phyloP scores from a whole-genome alignment of 1,140 invertebrate species.

The Diplogasteroides magnus region DNA sequence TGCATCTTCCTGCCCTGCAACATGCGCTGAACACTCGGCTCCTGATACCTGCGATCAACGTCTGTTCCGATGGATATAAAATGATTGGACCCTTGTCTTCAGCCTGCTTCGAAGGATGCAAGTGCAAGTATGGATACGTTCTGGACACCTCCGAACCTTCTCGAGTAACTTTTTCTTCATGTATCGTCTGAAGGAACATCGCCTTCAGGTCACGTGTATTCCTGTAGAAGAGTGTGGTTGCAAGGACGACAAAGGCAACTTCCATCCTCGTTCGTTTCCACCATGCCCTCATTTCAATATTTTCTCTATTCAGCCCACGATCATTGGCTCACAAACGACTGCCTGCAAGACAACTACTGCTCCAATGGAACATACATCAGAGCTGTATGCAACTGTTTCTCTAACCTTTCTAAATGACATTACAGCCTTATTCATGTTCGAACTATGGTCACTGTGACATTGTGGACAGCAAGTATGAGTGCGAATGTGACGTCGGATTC shows the following conservation, averaged over 20 bases:
- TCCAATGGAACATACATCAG: conserved; percentile 26
- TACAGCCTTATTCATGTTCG: not conserved
- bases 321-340: conserved; percentile 29
- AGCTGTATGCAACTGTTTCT: conserved; percentile 5
- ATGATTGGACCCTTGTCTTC: too few species aligned
- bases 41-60: too few species aligned
- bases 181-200: too few species aligned
- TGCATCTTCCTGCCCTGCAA: too few species aligned
- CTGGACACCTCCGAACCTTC: too few species aligned
- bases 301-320: conserved; percentile 10
- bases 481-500: conserved; percentile 20
- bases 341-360: conserved; percentile 17
- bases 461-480: conserved; percentile 8
- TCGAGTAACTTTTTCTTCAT: too few species aligned
- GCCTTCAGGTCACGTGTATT: conserved; percentile 27
- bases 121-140: too few species aligned
- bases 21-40: too few species aligned
- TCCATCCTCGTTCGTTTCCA: not conserved
- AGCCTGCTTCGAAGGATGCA: too few species aligned
- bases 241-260: conserved; percentile 19
- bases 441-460: conserved; percentile 15
- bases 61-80: too few species aligned
- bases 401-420: not conserved
- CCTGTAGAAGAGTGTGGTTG: conserved; percentile 29
- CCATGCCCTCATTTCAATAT: not conserved